Percentiles rank a stretch among this genome's conserved stretches.
phyloP scores from a whole-genome alignment of 2,888 invertebrate genomes.

The Platycheirus albimanus region DNA sequence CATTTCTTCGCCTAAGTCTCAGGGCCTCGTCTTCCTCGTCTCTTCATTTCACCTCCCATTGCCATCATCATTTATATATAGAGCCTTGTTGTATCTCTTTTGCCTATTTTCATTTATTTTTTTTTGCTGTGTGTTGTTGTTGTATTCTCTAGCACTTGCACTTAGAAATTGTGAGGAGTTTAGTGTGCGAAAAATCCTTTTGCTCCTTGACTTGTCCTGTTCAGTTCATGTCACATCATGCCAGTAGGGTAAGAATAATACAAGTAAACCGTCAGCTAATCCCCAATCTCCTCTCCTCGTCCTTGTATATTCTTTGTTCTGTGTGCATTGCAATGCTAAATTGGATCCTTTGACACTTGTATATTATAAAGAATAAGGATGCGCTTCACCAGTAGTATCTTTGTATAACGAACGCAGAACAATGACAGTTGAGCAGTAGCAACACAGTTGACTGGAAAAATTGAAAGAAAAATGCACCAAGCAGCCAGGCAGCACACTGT shows the following conservation, averaged over 20 bases:
- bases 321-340: conserved; percentile 67
- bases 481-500: not conserved
- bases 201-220: conserved; percentile 74
- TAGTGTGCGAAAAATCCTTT: conserved; percentile 67
- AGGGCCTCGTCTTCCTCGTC: no score
- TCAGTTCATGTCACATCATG: conserved; percentile 71
- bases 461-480: conserved; percentile 35
- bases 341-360: conserved; percentile 69
- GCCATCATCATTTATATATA: conserved; percentile 23
- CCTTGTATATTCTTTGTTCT: conserved; percentile 9
- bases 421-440: conserved; percentile 34
- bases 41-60: conserved; percentile 46
- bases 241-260: conserved; percentile 64
- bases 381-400: conserved; percentile 30
- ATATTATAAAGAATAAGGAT: conserved; percentile 56
- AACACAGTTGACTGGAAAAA: conserved; percentile 46
- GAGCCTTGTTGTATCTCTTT: conserved; percentile 37
- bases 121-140: not conserved
- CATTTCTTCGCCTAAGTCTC: conserved; percentile 52
- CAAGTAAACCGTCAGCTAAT: conserved; percentile 64
- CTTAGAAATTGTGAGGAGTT: conserved; percentile 46
- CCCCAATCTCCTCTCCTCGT: conserved; percentile 39
- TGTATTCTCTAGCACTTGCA: conserved; percentile 49
- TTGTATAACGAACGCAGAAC: conserved; percentile 35
- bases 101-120: conserved; percentile 53